These are phyloP conservation scores for Dasysyrphus tricinctus DNA, from an alignment of 2,888 invertebrate species.

Conservation along the genomic window DNA sequence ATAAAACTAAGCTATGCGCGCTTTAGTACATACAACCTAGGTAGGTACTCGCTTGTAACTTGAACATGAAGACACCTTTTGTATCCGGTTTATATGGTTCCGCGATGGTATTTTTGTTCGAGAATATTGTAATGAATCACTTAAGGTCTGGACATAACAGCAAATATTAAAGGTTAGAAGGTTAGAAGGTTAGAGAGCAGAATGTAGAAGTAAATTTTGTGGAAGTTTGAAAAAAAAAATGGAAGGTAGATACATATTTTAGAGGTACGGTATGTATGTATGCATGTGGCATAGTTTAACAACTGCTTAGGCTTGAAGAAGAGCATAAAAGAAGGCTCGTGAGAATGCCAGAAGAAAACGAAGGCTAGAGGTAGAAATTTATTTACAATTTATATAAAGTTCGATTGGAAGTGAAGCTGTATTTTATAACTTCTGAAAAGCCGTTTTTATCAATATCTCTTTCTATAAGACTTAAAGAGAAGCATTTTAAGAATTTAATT, in stretches of 20 bases:
- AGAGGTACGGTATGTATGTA: no score
- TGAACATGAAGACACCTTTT: constrained; percentile 26
- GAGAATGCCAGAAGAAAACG: no score
- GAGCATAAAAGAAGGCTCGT: no score
- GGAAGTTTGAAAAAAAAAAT: background rate
- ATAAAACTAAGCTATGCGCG: constrained; percentile 36
- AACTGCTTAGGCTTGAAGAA: no score
- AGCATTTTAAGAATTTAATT: background rate
- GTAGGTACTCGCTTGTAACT: background rate
- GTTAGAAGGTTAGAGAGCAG: constrained; percentile 19
- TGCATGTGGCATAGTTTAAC: no score
- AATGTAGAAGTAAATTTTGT: background rate
- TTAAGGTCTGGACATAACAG: background rate
- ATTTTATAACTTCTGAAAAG: no score
- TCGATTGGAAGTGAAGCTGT: no score
- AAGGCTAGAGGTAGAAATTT: no score
- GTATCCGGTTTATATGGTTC: constrained; percentile 45
- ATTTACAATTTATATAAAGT: no score
- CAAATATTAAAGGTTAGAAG: constrained; percentile 12
- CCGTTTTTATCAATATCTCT: no score
- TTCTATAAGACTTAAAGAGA: no score
- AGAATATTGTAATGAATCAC: constrained; percentile 11
- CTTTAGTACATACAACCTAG: background rate
- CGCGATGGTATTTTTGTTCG: constrained; percentile 9
- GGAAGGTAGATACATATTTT: background rate